Evolutionary conservation across 2,113 vertebrate species (phyloP).

Genomic region (Ardeotis arabs): DNA sequence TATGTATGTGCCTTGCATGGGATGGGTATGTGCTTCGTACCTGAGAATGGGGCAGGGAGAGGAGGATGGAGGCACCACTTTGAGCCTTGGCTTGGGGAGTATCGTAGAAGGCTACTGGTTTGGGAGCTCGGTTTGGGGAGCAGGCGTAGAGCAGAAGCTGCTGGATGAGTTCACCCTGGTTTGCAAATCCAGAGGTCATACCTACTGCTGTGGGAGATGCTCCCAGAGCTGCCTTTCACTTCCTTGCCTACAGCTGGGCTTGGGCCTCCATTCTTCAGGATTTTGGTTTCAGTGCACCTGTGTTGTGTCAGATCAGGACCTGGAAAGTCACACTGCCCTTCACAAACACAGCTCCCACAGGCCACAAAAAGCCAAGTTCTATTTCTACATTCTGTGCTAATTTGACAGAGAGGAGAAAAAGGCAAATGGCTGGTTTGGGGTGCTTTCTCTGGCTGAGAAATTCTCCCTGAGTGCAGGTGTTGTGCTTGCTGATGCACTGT

Average conservation of each 20-base stretch:
- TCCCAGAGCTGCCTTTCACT: background rate
- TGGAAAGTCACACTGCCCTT: background rate
- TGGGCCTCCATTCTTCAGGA: background rate
- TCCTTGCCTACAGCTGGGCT: background rate
- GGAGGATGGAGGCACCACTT: background rate
- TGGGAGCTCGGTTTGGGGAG: background rate
- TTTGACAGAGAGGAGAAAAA: background rate
- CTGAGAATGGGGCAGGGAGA: accelerated
- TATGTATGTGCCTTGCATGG: accelerated
- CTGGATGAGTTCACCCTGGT: background rate
- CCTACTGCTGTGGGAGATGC: background rate
- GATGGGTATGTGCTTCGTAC: background rate
- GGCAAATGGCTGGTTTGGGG: background rate
- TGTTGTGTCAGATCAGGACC: background rate
- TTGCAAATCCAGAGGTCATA: background rate
- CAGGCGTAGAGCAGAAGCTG: background rate
- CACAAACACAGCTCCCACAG: accelerated
- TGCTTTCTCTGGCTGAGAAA: background rate
- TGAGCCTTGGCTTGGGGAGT: background rate
- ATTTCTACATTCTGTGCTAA: background rate
- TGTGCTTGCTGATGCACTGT: background rate
- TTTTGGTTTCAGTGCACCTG: background rate
- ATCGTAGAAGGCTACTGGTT: background rate
- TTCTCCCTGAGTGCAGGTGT: too few relatives aligned
- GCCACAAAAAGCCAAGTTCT: background rate